These are phyloP conservation scores for Hyperopisus bebe DNA, from an alignment of 2,113 vertebrate genomes.

Conservation along the genomic window DNA sequence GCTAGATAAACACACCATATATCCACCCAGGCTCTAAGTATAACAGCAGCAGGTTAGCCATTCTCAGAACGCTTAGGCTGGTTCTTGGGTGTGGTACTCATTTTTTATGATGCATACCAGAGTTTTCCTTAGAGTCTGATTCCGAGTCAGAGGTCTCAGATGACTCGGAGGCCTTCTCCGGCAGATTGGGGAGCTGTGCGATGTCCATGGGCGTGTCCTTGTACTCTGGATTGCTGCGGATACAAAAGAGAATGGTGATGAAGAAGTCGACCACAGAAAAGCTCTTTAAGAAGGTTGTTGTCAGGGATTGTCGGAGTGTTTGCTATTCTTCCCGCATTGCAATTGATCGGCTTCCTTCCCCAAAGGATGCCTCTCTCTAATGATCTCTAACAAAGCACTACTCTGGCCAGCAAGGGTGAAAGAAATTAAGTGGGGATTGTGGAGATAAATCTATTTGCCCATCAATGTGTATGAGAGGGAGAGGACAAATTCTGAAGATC, in stretches of 20 bases:
- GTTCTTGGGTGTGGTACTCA: background rate
- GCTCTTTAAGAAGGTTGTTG: conserved; percentile 17
- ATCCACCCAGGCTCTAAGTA: background rate
- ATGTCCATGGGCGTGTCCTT: conserved; percentile 97
- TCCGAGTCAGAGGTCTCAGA: conserved; percentile 95
- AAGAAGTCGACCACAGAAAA: conserved; percentile 18
- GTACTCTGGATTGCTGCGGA: conserved; percentile 81
- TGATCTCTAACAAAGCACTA: conserved; percentile 35
- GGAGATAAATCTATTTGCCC: conserved; percentile 37
- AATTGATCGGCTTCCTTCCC: conserved; percentile 36
- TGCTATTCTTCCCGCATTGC: conserved; percentile 31
- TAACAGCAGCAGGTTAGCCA: background rate
- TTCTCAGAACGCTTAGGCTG: background rate
- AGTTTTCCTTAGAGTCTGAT: conserved; percentile 96
- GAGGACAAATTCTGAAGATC: conserved; percentile 36
- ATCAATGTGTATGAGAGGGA: conserved; percentile 24
- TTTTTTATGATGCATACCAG: conserved; percentile 63
- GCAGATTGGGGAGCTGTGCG: conserved; percentile 87
- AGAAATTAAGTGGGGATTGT: conserved; percentile 41
- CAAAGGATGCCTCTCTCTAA: conserved; percentile 40
- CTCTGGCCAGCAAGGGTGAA: conserved; percentile 27
- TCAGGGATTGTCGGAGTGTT: conserved; percentile 17
- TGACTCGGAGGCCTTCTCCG: conserved; percentile 91
- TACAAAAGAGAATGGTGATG: conserved; percentile 18
- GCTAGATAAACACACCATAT: background rate